Evolutionary conservation across 2,888 invertebrate genomes (phyloP).

Genomic region (Mesorhabditis spiculigera): DNA sequence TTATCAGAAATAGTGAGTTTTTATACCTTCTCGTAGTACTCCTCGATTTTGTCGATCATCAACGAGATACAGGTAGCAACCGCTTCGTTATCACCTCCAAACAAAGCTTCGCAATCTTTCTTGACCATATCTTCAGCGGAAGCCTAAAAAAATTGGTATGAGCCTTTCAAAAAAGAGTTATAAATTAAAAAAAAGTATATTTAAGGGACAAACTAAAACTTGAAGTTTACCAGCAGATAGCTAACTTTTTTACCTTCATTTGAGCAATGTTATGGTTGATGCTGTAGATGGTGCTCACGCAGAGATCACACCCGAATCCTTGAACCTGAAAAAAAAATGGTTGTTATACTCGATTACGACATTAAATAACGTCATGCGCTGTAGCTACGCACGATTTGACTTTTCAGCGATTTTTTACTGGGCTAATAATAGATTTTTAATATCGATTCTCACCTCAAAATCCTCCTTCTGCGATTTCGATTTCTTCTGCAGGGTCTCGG

Average conservation of each 20-base stretch:
- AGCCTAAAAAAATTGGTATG: neutral
- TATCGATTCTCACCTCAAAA: neutral
- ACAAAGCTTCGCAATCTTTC: neutral
- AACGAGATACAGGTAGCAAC: neutral
- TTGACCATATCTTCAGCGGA: constrained; percentile 1
- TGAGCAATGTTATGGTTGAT: constrained; percentile 1
- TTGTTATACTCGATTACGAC: neutral
- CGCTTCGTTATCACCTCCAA: constrained; percentile 1
- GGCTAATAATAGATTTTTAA: no score
- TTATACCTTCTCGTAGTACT: neutral
- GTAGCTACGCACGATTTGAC: no score
- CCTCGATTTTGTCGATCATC: constrained; percentile 6
- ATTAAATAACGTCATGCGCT: no score
- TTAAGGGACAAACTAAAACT: no score
- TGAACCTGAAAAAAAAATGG: neutral
- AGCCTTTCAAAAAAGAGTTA: neutral
- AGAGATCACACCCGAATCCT: constrained; percentile 2
- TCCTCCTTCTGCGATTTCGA: constrained; percentile 1
- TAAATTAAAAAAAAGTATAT: no score
- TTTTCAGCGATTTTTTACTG: no score
- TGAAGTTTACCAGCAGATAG: neutral
- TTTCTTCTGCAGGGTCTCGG: neutral
- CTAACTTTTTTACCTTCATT: neutral
- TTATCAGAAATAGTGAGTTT: neutral
- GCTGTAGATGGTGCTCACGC: neutral